Percentiles rank a stretch among this genome's conserved stretches.
phyloP scores from a whole-genome alignment of 2,888 invertebrate genomes.

The Tenthredo mesomela region DNA sequence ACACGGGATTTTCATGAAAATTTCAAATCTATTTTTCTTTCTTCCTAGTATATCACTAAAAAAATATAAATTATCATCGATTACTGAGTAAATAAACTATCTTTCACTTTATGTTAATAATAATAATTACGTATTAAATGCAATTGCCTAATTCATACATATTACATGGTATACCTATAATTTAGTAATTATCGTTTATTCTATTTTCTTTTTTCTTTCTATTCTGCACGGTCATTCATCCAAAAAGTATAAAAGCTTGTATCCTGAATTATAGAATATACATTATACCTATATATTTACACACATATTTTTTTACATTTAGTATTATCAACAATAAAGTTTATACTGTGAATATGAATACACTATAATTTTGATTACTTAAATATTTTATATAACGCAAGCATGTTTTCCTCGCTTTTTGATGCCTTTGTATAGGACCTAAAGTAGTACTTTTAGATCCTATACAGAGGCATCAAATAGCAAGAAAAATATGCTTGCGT shows the following conservation, averaged over 20 bases:
- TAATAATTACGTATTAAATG: constrained; percentile 24
- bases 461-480: no score
- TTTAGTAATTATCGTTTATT: background rate
- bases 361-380: background rate
- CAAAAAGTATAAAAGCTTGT: constrained; percentile 14
- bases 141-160: constrained; percentile 2
- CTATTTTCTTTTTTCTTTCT: background rate
- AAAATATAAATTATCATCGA: no score
- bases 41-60: no score
- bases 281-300: background rate
- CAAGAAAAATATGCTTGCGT: no score
- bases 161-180: background rate
- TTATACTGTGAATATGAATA: constrained; percentile 23
- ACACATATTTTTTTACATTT: constrained; percentile 34
- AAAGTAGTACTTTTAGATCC: no score
- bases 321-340: constrained; percentile 35
- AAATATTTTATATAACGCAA: no score
- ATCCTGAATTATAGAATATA: background rate
- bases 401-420: no score
- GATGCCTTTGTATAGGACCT: no score
- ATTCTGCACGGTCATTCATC: constrained; percentile 5
- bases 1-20: no score
- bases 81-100: no score
- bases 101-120: constrained; percentile 1
- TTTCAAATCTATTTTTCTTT: no score